These are phyloP conservation scores for Enteromius anoplus DNA, from an alignment of 2,797 vertebrate genomes.

Conservation along the genomic window DNA sequence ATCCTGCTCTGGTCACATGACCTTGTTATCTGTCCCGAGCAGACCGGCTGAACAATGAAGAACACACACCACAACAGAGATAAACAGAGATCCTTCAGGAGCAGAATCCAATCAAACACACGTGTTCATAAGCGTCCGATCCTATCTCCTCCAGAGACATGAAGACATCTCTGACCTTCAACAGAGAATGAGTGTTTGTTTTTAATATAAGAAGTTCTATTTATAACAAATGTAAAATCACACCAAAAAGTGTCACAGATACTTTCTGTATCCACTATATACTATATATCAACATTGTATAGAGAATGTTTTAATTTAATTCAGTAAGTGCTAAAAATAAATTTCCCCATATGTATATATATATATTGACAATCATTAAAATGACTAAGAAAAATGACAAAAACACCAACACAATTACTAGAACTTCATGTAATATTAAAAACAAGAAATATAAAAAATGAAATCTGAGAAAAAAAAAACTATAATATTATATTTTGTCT, in stretches of 20 bases:
- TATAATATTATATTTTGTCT: not conserved
- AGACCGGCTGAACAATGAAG: slow-evolving; percentile 68
- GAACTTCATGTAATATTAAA: not conserved
- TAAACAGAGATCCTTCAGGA: slow-evolving; percentile 62
- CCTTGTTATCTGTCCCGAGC: slow-evolving; percentile 74
- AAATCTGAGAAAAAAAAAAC: too few species aligned
- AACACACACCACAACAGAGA: slow-evolving; percentile 64
- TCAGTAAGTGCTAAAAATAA: too few species aligned
- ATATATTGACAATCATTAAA: not conserved
- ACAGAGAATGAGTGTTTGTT: too few species aligned
- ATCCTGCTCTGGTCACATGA: slow-evolving; percentile 65
- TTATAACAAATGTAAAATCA: too few species aligned
- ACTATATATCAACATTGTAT: too few species aligned
- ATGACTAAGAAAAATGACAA: not conserved
- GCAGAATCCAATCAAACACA: not conserved
- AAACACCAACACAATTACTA: not conserved
- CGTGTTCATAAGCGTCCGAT: too few species aligned
- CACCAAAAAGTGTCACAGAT: too few species aligned
- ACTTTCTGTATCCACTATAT: too few species aligned
- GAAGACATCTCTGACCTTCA: too few species aligned
- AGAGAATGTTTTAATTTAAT: too few species aligned
- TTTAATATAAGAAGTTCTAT: too few species aligned
- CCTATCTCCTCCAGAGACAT: not conserved
- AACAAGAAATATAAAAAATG: not conserved
- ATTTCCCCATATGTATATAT: too few species aligned